Base-by-base conservation (phyloP, 2,797 vertebrate species). In the Urophycis tenuis region DNA sequence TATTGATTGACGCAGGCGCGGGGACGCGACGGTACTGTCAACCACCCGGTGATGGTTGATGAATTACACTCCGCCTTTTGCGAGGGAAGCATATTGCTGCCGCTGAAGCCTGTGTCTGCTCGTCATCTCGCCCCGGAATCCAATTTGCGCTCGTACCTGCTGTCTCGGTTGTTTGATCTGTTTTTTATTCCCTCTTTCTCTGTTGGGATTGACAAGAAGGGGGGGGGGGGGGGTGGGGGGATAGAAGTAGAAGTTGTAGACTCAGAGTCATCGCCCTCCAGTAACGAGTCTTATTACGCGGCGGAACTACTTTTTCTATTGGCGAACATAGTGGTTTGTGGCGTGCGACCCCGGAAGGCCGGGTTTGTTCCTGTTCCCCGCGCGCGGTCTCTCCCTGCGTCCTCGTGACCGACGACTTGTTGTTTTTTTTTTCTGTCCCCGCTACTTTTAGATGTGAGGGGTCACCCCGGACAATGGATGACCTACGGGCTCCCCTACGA, bases 401-500 rank as follows among this genome's bases (percentile, higher is more conserved):
- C n/a, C n/a, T n/a, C n/a, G n/a, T n/a, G n/a, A n/a, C n/a, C n/a
- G n/a, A n/a, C n/a, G n/a, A n/a, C n/a, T n/a, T n/a, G n/a, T n/a
- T n/a, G n/a, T n/a, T n/a, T n/a, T n/a, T n/a, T n/a, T n/a, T n/a
- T n/a, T n/a, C n/a, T n/a, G n/a, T n/a, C 25, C 39, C 1, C 71
- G 53, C 30, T 29, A 8, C n/a, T 64, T 73, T 14, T 14, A 95
- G 93, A 92, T 74, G 84, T 83, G 71, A 85, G 45, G 29, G 86
- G 83, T 73, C 86, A 87, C 0, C 73, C 85, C 19, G 88, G 90
- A 72, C 86, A 87, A 19, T 90, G 91, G 90, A 86, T 91, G 79
- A 84, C 90, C 4, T 92, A 89, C 39, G 91, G 89, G 32, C 90
- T 87, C 81, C 90, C 93, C 0, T 92, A 85, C 73, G 85, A 90